A percentile compares a stretch with the other conserved stretches of the same genome.
Evolutionary conservation across 2,797 vertebrate genomes (phyloP).

Genomic region (Pangasius mekongensis): DNA sequence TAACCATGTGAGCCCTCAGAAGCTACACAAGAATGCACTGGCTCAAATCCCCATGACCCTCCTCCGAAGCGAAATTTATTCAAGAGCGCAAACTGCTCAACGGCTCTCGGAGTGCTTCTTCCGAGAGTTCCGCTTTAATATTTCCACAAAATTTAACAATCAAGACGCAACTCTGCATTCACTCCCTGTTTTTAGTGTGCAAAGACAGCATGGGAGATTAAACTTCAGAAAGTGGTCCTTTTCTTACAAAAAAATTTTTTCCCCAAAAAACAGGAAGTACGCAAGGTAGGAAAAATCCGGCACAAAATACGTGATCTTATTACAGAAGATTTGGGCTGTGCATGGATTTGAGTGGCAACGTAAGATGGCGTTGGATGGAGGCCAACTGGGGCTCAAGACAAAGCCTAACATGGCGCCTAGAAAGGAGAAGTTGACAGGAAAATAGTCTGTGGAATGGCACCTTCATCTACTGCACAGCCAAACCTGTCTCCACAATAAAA

Average conservation of each 20-base stretch:
- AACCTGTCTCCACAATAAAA: constrained; percentile 15
- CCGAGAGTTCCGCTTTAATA: constrained; percentile 74
- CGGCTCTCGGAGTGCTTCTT: constrained; percentile 78
- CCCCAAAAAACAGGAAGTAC: constrained; percentile 28
- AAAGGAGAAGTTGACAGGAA: constrained; percentile 56
- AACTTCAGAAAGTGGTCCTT: constrained; percentile 11
- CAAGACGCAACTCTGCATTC: not conserved
- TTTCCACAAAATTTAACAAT: constrained; percentile 74
- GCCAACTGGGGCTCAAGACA: constrained; percentile 68
- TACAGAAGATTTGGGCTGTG: constrained; percentile 49
- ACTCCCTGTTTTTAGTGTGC: not conserved
- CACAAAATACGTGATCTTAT: constrained; percentile 48
- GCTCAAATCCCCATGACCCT: constrained; percentile 92
- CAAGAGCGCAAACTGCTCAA: constrained; percentile 87
- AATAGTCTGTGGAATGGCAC: constrained; percentile 47
- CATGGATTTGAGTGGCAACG: constrained; percentile 47
- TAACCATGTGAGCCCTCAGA: constrained; percentile 98
- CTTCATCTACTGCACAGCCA: constrained; percentile 6
- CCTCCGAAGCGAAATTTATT: constrained; percentile 88
- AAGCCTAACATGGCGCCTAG: constrained; percentile 64
- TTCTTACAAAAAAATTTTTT: not conserved
- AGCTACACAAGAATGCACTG: constrained; percentile 96
- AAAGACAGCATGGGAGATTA: not conserved
- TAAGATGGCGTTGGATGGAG: constrained; percentile 65
- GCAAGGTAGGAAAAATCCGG: constrained; percentile 30